Evolutionary conservation across 2,113 vertebrate species (phyloP), one percentile per base, ranked within the genome.

Genomic region (Orcinus orca): DNA sequence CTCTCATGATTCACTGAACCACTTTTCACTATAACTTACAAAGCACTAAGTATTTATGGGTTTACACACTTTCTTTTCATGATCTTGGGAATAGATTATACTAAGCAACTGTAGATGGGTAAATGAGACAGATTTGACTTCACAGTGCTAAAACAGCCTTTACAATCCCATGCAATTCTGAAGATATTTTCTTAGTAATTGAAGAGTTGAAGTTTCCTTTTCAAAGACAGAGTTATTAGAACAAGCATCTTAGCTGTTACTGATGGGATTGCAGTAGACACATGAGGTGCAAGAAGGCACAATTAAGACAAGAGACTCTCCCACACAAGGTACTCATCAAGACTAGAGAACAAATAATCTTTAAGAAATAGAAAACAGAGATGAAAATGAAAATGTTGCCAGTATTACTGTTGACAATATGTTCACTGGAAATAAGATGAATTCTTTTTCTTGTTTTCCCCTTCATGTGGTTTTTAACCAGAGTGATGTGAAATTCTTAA

Each of bases 1-100:
- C 94, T 89, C 93, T 92, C 90, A 93, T 26, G 90, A 92, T 92
- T 96, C 89, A 67, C n/a, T 53, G 9, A 97, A 82, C 18, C 9
- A 8, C 31, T 96, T 92, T 89, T 90, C 50, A 91, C 29, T 71
- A 12, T 68, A 31, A 13, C 3, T 80, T 74, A 18, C n/a, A 44
- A 91, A 36, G 33, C 21, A 79, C 23, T 13, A 25, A 62, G 29
- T 93, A 60, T 85, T 81, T 83, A n/a, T 10, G 26, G 36, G 58
- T 44, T 47, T 90, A 63, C 2, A 18, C 33, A 71, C 41, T 92
- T 93, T n/a, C 47, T 84, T 92, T 96, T 95, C 44, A 25, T 73
- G 41, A 53, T 89, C 2, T 74, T 76, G 44, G 12, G 74, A 82
- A 50, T 29, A 85, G 8, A 8, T 68, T 88, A 58, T 71, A 90